These are phyloP conservation scores for Ondatra zibethicus DNA, from an alignment of 2,113 vertebrate genomes.

Conservation along the genomic window DNA sequence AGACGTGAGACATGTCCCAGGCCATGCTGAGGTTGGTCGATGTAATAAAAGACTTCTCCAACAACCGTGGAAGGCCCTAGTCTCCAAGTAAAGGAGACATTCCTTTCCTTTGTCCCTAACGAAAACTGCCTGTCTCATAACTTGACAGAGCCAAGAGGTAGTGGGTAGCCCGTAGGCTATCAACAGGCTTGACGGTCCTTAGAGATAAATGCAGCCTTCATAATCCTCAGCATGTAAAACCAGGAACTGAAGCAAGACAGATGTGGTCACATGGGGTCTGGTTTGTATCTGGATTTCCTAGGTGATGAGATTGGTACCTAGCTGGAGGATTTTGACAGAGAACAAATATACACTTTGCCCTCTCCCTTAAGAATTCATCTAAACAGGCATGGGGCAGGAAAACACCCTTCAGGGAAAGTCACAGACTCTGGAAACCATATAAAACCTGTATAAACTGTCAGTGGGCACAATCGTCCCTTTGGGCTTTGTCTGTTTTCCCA, in stretches of 20 bases:
- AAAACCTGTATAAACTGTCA: not conserved
- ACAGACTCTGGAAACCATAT: not conserved
- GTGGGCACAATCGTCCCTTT: not conserved
- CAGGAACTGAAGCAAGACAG: not conserved
- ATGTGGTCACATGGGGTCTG: too few relatives aligned
- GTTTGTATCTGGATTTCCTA: not conserved
- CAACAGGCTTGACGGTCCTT: not conserved
- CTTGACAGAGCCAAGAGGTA: not conserved
- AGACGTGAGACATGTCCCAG: not conserved
- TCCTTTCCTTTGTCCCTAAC: not conserved
- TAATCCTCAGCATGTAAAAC: not conserved
- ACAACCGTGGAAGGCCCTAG: not conserved
- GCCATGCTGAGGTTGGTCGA: not conserved
- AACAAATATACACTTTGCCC: not conserved
- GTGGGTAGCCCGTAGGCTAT: not conserved
- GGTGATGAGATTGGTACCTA: too few relatives aligned
- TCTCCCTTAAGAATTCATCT: not conserved
- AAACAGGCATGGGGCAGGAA: not conserved
- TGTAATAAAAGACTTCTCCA: not conserved
- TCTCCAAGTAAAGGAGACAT: not conserved
- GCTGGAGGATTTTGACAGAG: not conserved
- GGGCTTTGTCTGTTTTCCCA: not conserved
- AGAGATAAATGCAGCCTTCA: not conserved
- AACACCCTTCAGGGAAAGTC: not conserved
- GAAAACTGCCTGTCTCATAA: not conserved